Percentiles rank a stretch among this genome's conserved stretches.
Evolutionary conservation across 2,113 vertebrate genomes (phyloP).

Genomic region (Mormyrus lacerda): DNA sequence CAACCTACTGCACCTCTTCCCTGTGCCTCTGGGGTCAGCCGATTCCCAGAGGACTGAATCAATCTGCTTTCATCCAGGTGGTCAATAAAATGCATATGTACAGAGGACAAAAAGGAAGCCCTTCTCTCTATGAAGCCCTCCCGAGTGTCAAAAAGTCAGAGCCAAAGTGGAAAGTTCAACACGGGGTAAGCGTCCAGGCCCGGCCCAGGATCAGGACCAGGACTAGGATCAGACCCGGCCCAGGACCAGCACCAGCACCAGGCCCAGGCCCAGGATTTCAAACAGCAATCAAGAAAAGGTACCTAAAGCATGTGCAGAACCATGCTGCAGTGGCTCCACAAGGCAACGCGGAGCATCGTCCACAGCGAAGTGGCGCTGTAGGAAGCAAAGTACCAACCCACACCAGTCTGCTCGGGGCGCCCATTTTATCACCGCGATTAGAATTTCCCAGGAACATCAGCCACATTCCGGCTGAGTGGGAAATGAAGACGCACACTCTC

Average conservation of each 20-base stretch:
- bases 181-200: slow-evolving; percentile 25
- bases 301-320: slow-evolving; percentile 45
- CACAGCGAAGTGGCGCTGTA: slow-evolving; percentile 47
- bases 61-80: slow-evolving; percentile 16
- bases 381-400: slow-evolving; percentile 53
- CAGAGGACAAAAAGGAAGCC: not conserved
- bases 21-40: slow-evolving; percentile 19
- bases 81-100: slow-evolving; percentile 10
- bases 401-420: slow-evolving; percentile 60
- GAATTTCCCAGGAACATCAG: slow-evolving; percentile 36
- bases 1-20: slow-evolving; percentile 38
- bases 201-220: slow-evolving; percentile 41
- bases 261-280: slow-evolving; percentile 49
- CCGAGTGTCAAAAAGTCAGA: not conserved
- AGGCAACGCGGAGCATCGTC: slow-evolving; percentile 58
- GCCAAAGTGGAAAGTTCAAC: slow-evolving; percentile 19
- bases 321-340: slow-evolving; percentile 42
- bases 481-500: slow-evolving; percentile 36
- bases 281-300: slow-evolving; percentile 49
- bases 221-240: slow-evolving; percentile 48
- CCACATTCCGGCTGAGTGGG: slow-evolving; percentile 19
- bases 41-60: slow-evolving; percentile 45
- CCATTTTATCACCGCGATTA: slow-evolving; percentile 42
- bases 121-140: not conserved
- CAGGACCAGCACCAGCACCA: slow-evolving; percentile 42